These are phyloP conservation scores for Syngnathus typhle DNA, from an alignment of 2,113 vertebrate genomes.

Conservation along the genomic window DNA sequence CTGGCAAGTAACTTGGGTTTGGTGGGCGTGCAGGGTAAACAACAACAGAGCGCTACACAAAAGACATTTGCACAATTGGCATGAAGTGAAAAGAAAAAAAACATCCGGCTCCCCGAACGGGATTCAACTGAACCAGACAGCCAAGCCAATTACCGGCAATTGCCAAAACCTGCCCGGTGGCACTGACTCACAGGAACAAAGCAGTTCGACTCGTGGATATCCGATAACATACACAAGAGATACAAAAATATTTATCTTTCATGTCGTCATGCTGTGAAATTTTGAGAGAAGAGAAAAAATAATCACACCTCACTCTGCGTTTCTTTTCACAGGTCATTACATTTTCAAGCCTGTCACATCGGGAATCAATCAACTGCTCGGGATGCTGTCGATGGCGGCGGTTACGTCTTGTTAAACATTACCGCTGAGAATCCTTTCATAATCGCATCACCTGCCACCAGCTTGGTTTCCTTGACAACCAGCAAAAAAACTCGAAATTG, in stretches of 20 bases:
- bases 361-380: not conserved
- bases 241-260: too few species aligned
- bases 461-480: not conserved
- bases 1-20: not conserved
- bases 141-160: not conserved
- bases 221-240: not conserved
- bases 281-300: too few species aligned
- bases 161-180: not conserved
- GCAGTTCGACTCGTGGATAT: not conserved
- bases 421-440: not conserved
- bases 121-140: not conserved
- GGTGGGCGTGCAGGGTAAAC: not conserved
- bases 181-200: not conserved
- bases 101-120: not conserved
- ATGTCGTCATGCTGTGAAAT: too few species aligned
- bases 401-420: not conserved
- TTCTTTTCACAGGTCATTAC: not conserved
- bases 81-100: not conserved
- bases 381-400: not conserved
- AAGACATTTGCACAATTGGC: not conserved
- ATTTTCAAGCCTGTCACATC: not conserved
- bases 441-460: not conserved
- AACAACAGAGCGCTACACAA: not conserved
- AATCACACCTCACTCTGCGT: not conserved
- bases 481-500: too few species aligned